These are phyloP conservation scores for Uria lomvia DNA, from an alignment of 2,113 vertebrate genomes.

Conservation along the genomic window DNA sequence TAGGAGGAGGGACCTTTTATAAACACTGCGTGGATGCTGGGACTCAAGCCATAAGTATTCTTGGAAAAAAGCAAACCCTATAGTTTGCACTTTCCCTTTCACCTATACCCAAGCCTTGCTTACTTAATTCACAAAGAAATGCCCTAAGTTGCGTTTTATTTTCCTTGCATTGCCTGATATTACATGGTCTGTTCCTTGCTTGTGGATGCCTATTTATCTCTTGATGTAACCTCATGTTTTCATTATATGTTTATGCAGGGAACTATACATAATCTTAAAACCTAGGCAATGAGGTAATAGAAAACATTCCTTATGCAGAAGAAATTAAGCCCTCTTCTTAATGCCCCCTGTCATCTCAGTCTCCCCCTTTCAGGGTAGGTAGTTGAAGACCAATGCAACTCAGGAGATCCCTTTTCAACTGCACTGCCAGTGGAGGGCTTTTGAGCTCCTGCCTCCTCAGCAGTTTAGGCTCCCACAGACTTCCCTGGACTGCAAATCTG, in stretches of 20 bases:
- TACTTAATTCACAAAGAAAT: background rate
- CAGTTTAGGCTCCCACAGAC: background rate
- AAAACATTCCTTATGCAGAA: background rate
- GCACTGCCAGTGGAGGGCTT: background rate
- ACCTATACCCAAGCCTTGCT: background rate
- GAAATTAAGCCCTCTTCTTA: background rate
- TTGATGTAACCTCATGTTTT: background rate
- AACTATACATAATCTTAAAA: background rate
- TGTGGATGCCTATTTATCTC: background rate
- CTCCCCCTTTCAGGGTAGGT: background rate
- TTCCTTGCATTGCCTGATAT: background rate
- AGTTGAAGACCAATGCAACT: background rate
- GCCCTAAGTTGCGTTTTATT: background rate
- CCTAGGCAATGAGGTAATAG: background rate
- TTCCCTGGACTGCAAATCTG: background rate
- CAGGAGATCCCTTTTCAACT: background rate
- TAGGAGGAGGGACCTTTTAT: background rate
- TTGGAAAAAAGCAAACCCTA: background rate
- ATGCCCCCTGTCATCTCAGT: background rate
- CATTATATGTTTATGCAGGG: background rate
- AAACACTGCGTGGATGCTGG: background rate
- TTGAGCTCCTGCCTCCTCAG: background rate
- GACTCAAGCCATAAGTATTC: accelerated
- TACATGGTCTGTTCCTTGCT: accelerated
- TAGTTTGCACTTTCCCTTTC: background rate